Evolutionary conservation across 1,140 invertebrate species (phyloP), one percentile per base, ranked within the genome.

Genomic region (Drosophila littoralis): DNA sequence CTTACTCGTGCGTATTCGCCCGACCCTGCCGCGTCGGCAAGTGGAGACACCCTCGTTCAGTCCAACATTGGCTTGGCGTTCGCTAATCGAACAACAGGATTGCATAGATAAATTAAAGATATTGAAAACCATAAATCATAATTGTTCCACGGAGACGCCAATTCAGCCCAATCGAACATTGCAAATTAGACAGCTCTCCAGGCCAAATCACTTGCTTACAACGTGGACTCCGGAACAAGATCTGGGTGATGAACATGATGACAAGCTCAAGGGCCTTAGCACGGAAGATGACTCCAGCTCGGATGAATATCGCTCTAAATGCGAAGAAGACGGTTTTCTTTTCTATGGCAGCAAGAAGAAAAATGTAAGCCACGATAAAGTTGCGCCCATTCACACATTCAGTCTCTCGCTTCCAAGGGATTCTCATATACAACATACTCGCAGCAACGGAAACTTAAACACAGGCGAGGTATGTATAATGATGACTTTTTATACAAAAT

Each of bases 211-310:
- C 3, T 48, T 79, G 5, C 48, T 71, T 7, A 82, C 92, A 6
- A 92, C 95, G 0, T 97, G 96, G 96, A 97, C 96, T 2, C 96
- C 96, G 0, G 96, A 97, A 68, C 96, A 97, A 86, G 96, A 97
- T 91, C 93, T 97, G 8, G 73, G 42, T 7, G 76, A 81, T 12
- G 94, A 94, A 72, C 94, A 77, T 0, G 82, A 84, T 35, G 94
- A 94, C 42, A 95, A 95, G 72, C 95, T 96, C 75, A 95, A 95
- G 35, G 94, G 94, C 3, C 93, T 93, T 5, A 33, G 17, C 8
- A 28, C 38, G 17, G 59, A 60, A 6, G 86, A 79, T 54, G 79
- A 83, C 43, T 71, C 75, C 0, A 75, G 75, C 15, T 79, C 77
- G 0, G 77, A 79, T 28, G 77, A 79, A 6, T 79, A 77, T 50